Evolutionary conservation across 2,888 invertebrate genomes (phyloP).

Genomic region (Shargacucullia verbasci): DNA sequence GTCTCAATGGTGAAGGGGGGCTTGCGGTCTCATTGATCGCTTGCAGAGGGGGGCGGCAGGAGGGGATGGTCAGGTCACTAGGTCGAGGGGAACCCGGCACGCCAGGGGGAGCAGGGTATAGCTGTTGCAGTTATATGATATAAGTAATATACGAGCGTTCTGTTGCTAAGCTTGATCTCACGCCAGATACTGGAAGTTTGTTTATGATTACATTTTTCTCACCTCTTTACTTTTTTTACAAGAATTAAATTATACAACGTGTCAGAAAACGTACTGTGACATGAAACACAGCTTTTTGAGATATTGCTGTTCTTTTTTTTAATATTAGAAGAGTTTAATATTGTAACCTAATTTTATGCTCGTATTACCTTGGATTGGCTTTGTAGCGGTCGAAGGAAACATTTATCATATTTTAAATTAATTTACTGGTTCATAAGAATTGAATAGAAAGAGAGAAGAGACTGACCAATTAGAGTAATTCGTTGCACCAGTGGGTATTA

Average conservation of each 20-base stretch:
- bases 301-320: conserved; percentile 44
- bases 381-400: conserved; percentile 21
- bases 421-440: conserved; percentile 1
- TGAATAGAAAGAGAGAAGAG: conserved; percentile 5
- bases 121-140: conserved; percentile 53
- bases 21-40: conserved; percentile 79
- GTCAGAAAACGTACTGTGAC: conserved; percentile 60
- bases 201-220: conserved; percentile 64
- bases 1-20: conserved; percentile 68
- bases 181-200: conserved; percentile 60
- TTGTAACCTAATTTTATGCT: conserved; percentile 53
- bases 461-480: conserved; percentile 29
- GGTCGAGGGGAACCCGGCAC: conserved; percentile 70
- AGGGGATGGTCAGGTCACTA: conserved; percentile 73
- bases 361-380: conserved; percentile 40
- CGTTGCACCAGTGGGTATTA: conserved; percentile 33
- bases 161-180: conserved; percentile 57
- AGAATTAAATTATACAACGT: conserved; percentile 63
- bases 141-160: conserved; percentile 47
- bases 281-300: conserved; percentile 59
- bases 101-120: conserved; percentile 47
- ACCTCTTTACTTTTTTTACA: conserved; percentile 57
- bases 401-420: conserved; percentile 18
- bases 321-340: conserved; percentile 52
- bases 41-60: conserved; percentile 62